Percentiles rank a stretch among this genome's conserved stretches.
Evolutionary conservation across 2,113 vertebrate genomes (phyloP).

Genomic region (Plestiodon gilberti): DNA sequence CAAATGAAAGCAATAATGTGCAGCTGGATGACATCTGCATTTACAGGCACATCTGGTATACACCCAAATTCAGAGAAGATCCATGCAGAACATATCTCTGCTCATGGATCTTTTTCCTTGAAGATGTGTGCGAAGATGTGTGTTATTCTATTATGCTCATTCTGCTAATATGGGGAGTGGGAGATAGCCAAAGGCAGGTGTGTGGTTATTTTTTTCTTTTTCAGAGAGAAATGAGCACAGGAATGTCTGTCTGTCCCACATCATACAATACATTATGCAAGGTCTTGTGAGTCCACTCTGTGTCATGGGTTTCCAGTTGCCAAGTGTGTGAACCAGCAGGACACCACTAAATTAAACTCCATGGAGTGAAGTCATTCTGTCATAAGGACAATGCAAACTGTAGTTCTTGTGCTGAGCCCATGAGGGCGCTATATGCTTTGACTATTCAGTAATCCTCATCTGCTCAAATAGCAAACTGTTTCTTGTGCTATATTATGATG

Average conservation of each 20-base stretch:
- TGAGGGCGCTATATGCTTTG: neutral
- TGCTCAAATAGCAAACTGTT: neutral
- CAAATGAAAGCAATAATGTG: neutral
- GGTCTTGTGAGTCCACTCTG: no score
- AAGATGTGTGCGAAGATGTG: neutral
- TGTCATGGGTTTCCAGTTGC: neutral
- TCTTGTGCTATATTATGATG: neutral
- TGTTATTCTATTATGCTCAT: neutral
- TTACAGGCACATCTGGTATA: neutral
- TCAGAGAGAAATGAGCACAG: no score
- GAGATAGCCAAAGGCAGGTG: no score
- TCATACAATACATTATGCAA: no score
- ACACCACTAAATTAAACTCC: neutral
- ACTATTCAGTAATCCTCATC: neutral
- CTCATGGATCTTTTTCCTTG: neutral
- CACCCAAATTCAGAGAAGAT: neutral
- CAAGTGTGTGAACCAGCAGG: neutral
- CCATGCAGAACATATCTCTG: neutral
- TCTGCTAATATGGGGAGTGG: neutral
- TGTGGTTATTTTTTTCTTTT: no score
- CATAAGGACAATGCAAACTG: neutral
- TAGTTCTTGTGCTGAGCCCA: neutral
- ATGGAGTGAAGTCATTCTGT: neutral
- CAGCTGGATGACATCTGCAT: neutral
- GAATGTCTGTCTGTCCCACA: no score